Conservation (phyloP, 2,797 vertebrate genomes). For the Sternotherus odoratus region DNA sequence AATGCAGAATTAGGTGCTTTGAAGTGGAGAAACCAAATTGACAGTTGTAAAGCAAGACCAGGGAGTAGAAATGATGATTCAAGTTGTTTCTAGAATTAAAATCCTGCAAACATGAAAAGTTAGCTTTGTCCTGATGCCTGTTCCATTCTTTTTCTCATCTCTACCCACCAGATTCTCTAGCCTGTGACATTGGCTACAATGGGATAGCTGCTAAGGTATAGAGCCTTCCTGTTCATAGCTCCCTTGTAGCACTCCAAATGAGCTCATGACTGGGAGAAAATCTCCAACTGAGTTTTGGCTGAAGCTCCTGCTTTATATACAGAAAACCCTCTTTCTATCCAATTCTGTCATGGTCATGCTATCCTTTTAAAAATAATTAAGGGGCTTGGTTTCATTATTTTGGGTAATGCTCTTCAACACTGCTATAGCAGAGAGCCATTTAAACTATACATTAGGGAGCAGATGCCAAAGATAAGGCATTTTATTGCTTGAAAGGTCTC, state of each 20-base stretch:
- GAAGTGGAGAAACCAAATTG: constrained; percentile 57
- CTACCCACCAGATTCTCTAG: background rate
- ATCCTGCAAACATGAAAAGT: constrained; percentile 12
- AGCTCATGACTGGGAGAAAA: background rate
- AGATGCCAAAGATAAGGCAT: background rate
- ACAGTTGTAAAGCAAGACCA: background rate
- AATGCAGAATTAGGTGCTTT: constrained; percentile 61
- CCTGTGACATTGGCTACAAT: background rate
- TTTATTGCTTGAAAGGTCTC: background rate
- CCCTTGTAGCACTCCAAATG: background rate
- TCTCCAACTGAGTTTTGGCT: background rate
- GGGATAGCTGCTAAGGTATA: background rate
- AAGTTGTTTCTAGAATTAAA: constrained; percentile 50
- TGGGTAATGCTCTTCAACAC: constrained; percentile 40
- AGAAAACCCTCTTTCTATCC: background rate
- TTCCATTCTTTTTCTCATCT: background rate
- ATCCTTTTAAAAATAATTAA: background rate
- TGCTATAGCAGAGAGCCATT: background rate
- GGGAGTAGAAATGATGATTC: constrained; percentile 5
- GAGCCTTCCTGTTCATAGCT: background rate
- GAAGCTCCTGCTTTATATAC: background rate
- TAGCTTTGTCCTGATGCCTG: background rate
- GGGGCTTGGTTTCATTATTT: background rate
- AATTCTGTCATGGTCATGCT: background rate
- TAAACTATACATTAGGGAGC: constrained; percentile 7